Percentiles rank a stretch among this genome's conserved stretches.
Evolutionary conservation across 1,140 invertebrate genomes (phyloP).

Genomic region (Trachymyrmex cornetzi): DNA sequence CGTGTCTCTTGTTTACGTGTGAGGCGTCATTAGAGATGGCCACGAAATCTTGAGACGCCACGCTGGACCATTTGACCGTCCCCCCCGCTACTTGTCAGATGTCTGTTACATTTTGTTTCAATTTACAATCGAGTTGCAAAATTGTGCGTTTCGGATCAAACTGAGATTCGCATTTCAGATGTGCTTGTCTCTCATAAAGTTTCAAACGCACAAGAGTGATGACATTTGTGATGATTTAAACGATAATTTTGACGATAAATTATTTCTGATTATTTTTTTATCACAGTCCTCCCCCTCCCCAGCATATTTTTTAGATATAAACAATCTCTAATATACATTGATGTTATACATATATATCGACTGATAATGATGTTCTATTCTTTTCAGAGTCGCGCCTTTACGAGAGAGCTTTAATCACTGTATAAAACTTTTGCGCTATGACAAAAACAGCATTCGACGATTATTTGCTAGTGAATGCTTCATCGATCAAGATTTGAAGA

Average conservation of each 20-base stretch:
- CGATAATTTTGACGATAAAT: neutral
- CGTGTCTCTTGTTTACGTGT: constrained; percentile 38
- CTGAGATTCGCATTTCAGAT: neutral
- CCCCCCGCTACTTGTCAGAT: neutral
- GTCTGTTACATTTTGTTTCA: neutral
- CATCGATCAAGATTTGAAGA: neutral
- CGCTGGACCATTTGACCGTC: neutral
- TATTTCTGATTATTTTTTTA: neutral
- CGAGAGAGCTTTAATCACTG: neutral
- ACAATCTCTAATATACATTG: neutral
- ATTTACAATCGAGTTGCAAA: neutral
- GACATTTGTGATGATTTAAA: neutral
- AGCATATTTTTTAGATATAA: too few relatives aligned
- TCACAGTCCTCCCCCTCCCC: too few relatives aligned
- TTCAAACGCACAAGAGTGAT: neutral
- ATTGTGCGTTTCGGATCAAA: neutral
- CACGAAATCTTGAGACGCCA: neutral
- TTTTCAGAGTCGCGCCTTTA: constrained; percentile 1
- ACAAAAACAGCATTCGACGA: neutral
- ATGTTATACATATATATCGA: too few relatives aligned
- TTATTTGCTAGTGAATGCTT: constrained; percentile 32
- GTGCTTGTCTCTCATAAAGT: neutral
- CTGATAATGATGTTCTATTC: neutral
- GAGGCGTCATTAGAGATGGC: neutral
- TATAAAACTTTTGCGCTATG: neutral